A percentile compares a stretch with the other conserved stretches of the same genome.
phyloP scores from a whole-genome alignment of 1,140 invertebrate genomes.

The Ostrea denselamellosa region DNA sequence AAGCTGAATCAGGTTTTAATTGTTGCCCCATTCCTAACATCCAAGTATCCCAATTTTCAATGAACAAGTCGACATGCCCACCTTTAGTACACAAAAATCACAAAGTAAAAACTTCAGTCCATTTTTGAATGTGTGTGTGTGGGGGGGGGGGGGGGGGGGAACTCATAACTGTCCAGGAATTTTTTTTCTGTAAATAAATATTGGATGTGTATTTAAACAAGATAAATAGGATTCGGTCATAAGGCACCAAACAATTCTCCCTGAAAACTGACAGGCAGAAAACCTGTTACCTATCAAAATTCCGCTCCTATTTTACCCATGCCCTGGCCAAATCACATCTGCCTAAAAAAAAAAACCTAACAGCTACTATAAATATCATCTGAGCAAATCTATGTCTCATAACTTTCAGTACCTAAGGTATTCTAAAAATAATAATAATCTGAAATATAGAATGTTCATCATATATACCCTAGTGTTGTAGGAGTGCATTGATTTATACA shows the following conservation, averaged over 20 bases:
- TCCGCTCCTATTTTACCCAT: not conserved
- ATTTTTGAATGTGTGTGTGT: not conserved
- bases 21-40: too few species aligned
- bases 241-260: not conserved
- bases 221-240: not conserved
- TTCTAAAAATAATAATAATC: too few species aligned
- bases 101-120: not conserved
- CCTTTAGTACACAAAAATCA: not conserved
- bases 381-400: too few species aligned
- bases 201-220: conserved; percentile 13
- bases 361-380: too few species aligned
- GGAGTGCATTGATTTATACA: too few species aligned
- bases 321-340: too few species aligned
- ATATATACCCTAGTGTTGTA: too few species aligned
- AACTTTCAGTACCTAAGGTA: too few species aligned
- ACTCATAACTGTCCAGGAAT: not conserved
- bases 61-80: not conserved
- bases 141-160: too few species aligned
- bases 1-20: too few species aligned
- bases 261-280: not conserved
- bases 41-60: not conserved
- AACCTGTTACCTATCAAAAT: conserved; percentile 28
- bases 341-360: too few species aligned
- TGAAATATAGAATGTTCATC: too few species aligned
- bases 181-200: not conserved